Evolutionary conservation across 2,888 invertebrate genomes (phyloP).

Genomic region (Pantelozetes paolii): DNA sequence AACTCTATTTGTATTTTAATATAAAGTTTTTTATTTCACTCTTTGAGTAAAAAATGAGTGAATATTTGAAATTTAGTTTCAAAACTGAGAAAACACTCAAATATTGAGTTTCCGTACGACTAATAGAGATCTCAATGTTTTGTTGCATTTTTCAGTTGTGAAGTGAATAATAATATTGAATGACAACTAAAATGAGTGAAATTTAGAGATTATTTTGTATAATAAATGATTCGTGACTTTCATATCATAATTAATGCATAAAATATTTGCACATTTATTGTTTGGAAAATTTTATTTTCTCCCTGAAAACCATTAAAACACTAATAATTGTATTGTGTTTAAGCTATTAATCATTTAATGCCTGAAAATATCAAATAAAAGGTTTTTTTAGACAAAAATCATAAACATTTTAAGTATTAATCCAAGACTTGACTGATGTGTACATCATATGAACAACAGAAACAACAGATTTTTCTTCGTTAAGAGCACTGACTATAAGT

Average conservation of each 20-base stretch:
- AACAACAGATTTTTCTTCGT: too few species aligned
- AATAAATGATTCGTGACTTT: background rate
- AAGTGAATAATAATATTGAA: background rate
- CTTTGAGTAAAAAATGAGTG: background rate
- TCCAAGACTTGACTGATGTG: too few species aligned
- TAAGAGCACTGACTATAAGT: too few species aligned
- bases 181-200: background rate
- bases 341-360: too few species aligned
- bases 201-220: background rate
- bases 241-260: conserved; percentile 14
- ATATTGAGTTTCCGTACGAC: background rate
- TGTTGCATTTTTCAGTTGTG: background rate
- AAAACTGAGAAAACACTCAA: background rate
- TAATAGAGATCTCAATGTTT: background rate
- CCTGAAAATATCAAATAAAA: too few species aligned
- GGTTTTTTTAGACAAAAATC: too few species aligned
- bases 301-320: background rate
- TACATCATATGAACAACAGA: too few species aligned
- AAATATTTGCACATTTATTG: background rate
- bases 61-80: background rate
- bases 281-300: background rate
- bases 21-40: background rate
- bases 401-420: too few species aligned
- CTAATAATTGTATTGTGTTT: too few species aligned
- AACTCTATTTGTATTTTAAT: background rate